These are phyloP conservation scores for Mus minutoides DNA, from an alignment of 2,797 vertebrate genomes.

Conservation along the genomic window DNA sequence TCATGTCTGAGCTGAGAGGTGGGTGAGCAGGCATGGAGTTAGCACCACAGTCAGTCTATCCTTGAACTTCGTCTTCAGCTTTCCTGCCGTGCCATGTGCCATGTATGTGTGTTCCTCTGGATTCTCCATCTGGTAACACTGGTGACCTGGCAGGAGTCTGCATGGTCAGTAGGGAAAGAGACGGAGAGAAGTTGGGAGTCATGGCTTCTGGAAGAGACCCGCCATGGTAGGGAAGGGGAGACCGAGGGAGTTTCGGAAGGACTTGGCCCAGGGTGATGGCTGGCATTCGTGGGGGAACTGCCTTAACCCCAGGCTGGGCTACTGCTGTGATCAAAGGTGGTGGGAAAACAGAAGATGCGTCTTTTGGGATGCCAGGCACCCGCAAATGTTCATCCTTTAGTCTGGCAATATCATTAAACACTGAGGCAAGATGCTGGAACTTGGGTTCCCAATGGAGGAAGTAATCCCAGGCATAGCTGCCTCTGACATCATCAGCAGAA, in stretches of 20 bases:
- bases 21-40: neutral
- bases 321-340: slow-evolving; percentile 94
- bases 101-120: slow-evolving; percentile 83
- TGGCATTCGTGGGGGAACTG: slow-evolving; percentile 91
- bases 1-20: neutral
- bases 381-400: slow-evolving; percentile 91
- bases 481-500: slow-evolving; percentile 84
- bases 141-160: slow-evolving; percentile 90
- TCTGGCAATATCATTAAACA: slow-evolving; percentile 94
- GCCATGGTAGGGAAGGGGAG: slow-evolving; percentile 87
- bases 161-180: slow-evolving; percentile 91
- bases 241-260: slow-evolving; percentile 87
- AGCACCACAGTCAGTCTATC: slow-evolving; percentile 82
- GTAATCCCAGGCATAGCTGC: slow-evolving; percentile 89
- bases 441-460: slow-evolving; percentile 92
- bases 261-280: slow-evolving; percentile 83
- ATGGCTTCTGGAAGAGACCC: slow-evolving; percentile 89
- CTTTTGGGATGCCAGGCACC: slow-evolving; percentile 84
- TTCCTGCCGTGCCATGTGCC: slow-evolving; percentile 85
- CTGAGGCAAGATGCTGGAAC: slow-evolving; percentile 92
- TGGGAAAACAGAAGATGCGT: slow-evolving; percentile 90
- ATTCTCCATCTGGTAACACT: slow-evolving; percentile 86
- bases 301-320: slow-evolving; percentile 93
- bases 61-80: slow-evolving; percentile 90
- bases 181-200: slow-evolving; percentile 93